phyloP scores from a whole-genome alignment of 2,113 vertebrate genomes.

The Emydocephalus ijimae region DNA sequence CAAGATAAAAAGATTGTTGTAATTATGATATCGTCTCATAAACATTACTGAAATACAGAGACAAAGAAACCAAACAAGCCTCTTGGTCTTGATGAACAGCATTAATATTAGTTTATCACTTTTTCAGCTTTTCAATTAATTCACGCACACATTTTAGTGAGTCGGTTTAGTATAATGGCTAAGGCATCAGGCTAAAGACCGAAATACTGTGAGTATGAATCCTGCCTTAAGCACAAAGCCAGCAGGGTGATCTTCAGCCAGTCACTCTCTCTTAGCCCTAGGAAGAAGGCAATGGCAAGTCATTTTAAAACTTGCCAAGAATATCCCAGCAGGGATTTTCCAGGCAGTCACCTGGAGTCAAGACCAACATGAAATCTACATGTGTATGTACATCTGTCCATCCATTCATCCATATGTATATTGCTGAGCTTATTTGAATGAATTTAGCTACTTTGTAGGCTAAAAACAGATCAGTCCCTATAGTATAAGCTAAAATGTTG shows the following conservation, averaged over 20 bases:
- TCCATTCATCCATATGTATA: neutral
- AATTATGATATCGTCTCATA: neutral
- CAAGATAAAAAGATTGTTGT: neutral
- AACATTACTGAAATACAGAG: neutral
- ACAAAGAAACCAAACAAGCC: neutral
- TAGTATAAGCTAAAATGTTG: neutral
- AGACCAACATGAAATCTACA: neutral
- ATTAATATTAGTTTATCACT: neutral
- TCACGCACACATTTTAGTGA: neutral
- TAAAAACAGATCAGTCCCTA: neutral
- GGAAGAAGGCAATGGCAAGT: neutral
- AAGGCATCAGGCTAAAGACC: neutral
- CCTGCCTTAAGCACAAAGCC: neutral
- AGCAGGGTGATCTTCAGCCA: neutral
- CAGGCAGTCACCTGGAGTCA: neutral
- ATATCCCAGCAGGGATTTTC: neutral
- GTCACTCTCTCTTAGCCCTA: neutral
- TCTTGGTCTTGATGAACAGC: neutral
- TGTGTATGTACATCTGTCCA: neutral
- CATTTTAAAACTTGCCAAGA: neutral
- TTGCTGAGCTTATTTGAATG: neutral
- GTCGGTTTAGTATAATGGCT: neutral
- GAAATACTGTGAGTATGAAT: neutral
- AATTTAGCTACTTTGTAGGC: neutral
- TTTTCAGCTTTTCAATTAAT: neutral